These are phyloP conservation scores for Hippopotamyrus pictus DNA, from an alignment of 2,797 vertebrate genomes.

Conservation along the genomic window DNA sequence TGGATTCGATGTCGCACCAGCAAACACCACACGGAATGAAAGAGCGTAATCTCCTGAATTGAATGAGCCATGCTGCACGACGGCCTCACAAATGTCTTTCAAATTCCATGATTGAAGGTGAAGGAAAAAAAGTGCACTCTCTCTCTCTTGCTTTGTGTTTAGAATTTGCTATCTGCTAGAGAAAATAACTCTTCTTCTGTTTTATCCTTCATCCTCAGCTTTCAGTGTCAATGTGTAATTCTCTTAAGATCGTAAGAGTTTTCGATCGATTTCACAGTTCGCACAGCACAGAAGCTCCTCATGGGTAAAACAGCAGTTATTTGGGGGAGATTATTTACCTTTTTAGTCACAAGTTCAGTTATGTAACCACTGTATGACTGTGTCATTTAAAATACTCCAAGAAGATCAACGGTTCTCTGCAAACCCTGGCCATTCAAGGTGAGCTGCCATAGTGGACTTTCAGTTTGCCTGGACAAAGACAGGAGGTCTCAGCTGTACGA, in stretches of 20 bases:
- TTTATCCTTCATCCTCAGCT: neutral
- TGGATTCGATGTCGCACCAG: neutral
- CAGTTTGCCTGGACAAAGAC: neutral
- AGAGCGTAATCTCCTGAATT: neutral
- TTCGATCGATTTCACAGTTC: neutral
- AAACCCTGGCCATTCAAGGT: neutral
- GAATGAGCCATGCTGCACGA: neutral
- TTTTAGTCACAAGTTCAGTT: neutral
- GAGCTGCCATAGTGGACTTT: neutral
- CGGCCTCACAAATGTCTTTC: neutral
- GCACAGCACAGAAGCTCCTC: neutral
- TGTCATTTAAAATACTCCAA: neutral
- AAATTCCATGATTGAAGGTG: neutral
- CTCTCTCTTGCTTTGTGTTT: neutral
- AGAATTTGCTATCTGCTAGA: neutral
- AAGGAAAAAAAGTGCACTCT: neutral
- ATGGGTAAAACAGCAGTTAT: neutral
- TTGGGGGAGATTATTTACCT: neutral
- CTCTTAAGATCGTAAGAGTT: neutral
- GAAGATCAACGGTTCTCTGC: neutral
- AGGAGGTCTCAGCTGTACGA: neutral
- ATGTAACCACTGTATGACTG: neutral
- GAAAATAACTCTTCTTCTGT: neutral
- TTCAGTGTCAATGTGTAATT: neutral
- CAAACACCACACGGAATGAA: neutral